Base-by-base conservation (phyloP, 2,113 vertebrate species). In the Ictalurus punctatus region DNA sequence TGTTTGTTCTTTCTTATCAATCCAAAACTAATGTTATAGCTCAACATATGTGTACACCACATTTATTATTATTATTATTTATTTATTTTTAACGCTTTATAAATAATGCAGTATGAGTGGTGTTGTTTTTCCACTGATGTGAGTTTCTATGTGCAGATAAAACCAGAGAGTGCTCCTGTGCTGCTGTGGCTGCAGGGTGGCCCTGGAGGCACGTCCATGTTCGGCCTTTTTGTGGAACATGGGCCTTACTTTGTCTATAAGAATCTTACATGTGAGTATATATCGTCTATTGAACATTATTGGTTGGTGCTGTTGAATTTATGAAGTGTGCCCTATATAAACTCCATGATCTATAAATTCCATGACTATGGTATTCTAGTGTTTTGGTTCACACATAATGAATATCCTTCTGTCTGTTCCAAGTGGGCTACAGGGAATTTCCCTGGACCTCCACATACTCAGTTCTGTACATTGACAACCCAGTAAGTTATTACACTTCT, bases 111-210 rank as follows among this genome's bases (percentile, higher is more conserved):
- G 48, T 48, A 9, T 19, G 2, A 21, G 3, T 1, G 10, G 19
- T 65, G 19, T 63, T 86, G 30, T 14, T 44, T 34, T 65, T 78
- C 6, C 3, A 0, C 58, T 73, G 8, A 52, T 52, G 56, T 79
- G 34, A 54, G 6, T 84, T 34, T 87, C 6, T 87, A 13, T 84
- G 34, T 63, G 61, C 89, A 97, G 97, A 83, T 89, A 0, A 82
- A 84, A 0, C 92, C 92, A 1, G 90, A 90, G 4, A 89, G 88
- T 0, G 96, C 96, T 0, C 97, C 97, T 0, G 95, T 98, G 0
- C 93, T 97, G 73, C 94, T 98, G 0, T 98, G 97, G 97, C 95
- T 98, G 8, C 97, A 97, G 80, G 97, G 97, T 0, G 97, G 97
- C 0, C 97, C 97, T 0, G 97, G 97, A 23, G 95, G 96, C 13